A percentile compares a stretch with the other conserved stretches of the same genome.
Evolutionary conservation across 1,140 invertebrate species (phyloP).

Genomic region (Teleopsis dalmanni): DNA sequence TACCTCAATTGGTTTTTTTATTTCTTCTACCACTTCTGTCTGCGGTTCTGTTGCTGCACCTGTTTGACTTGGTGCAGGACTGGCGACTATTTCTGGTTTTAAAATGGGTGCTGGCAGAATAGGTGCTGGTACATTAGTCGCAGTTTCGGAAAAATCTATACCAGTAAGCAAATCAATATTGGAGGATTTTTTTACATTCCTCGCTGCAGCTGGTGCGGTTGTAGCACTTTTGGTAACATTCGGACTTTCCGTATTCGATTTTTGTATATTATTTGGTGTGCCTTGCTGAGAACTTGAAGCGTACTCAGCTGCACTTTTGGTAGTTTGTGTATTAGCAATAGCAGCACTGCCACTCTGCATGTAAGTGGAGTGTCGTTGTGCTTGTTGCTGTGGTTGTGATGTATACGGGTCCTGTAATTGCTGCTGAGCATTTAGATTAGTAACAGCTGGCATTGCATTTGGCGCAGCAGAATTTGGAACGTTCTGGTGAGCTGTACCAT

Average conservation of each 20-base stretch:
- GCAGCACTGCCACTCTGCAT: constrained; percentile 32
- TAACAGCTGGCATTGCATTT: constrained; percentile 2
- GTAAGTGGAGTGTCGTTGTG: constrained; percentile 25
- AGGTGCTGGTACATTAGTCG: constrained; percentile 19
- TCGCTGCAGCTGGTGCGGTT: neutral
- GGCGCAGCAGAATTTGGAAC: constrained; percentile 1
- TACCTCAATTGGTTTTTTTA: constrained; percentile 1
- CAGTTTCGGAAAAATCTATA: constrained; percentile 55
- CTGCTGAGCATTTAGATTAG: no score
- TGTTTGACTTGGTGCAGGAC: constrained; percentile 21
- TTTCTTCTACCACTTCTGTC: neutral
- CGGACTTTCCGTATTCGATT: constrained; percentile 7
- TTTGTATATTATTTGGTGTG: constrained; percentile 1
- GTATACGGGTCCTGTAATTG: constrained; percentile 4
- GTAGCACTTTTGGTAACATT: constrained; percentile 1
- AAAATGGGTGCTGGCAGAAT: constrained; percentile 23
- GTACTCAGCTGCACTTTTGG: constrained; percentile 30
- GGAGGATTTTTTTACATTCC: constrained; percentile 35
- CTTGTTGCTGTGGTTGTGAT: constrained; percentile 2
- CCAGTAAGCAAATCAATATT: constrained; percentile 71
- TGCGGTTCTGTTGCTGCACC: neutral
- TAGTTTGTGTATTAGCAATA: constrained; percentile 35
- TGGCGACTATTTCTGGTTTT: constrained; percentile 28
- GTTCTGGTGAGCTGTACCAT: constrained; percentile 3
- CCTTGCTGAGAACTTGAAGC: constrained; percentile 17